phyloP scores from a whole-genome alignment of 2,797 vertebrate genomes.

The Dallia pectoralis region DNA sequence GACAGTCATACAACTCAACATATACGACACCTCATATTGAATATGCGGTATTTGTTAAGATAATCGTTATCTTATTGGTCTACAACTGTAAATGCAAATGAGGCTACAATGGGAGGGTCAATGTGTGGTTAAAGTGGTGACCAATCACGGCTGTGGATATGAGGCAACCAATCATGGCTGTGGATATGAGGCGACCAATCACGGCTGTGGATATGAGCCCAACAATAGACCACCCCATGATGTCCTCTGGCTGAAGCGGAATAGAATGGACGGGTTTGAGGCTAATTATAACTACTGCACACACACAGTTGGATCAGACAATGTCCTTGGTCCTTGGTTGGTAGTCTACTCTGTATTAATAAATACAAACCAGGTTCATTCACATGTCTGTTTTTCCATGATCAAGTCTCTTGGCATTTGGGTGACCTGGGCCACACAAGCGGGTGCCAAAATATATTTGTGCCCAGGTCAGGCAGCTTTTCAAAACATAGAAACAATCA shows the following conservation, averaged over 20 bases:
- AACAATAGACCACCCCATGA: slow-evolving; percentile 20
- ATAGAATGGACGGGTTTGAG: slow-evolving; percentile 12
- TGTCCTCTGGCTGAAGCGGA: neutral
- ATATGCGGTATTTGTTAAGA: neutral
- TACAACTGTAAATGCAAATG: too few species aligned
- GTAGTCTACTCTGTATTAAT: neutral
- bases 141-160: neutral
- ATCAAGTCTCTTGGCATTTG: neutral
- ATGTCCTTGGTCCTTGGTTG: slow-evolving; percentile 2
- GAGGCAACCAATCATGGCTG: slow-evolving; percentile 7
- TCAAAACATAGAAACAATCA: too few species aligned
- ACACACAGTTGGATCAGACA: neutral
- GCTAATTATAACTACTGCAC: slow-evolving; percentile 23
- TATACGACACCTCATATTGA: neutral
- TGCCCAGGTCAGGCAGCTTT: too few species aligned
- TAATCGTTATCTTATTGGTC: neutral
- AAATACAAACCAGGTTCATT: neutral
- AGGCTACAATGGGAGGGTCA: neutral
- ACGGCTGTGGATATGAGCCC: neutral
- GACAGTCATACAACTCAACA: neutral
- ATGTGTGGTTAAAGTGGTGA: neutral
- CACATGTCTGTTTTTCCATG: neutral
- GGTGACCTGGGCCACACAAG: neutral
- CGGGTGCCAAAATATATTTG: too few species aligned
- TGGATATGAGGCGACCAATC: neutral